phyloP scores from a whole-genome alignment of 1,140 invertebrate genomes.

The Spodoptera litura region DNA sequence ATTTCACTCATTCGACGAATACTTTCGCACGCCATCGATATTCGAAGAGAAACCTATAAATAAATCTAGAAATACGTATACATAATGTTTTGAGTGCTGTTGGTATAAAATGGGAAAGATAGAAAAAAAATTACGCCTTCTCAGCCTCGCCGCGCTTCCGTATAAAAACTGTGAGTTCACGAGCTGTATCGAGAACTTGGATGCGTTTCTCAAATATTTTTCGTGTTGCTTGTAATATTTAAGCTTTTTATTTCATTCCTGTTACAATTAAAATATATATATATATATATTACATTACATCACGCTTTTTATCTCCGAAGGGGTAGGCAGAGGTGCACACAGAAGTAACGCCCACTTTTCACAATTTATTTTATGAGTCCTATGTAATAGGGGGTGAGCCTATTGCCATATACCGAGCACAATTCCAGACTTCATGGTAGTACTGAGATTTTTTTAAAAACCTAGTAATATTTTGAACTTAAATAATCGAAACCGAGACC shows the following conservation, averaged over 20 bases:
- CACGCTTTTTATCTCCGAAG: too few species aligned
- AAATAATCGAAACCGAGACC: too few species aligned
- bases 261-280: background rate
- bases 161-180: conserved; percentile 37
- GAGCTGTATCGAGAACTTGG: conserved; percentile 24
- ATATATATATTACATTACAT: too few species aligned
- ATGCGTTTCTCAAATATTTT: conserved; percentile 15
- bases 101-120: background rate
- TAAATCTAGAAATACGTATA: conserved; percentile 33
- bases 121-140: conserved; percentile 3
- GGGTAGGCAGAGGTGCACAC: too few species aligned
- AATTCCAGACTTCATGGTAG: too few species aligned
- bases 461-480: too few species aligned
- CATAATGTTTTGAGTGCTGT: conserved; percentile 38
- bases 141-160: background rate
- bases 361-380: too few species aligned
- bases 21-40: conserved; percentile 26
- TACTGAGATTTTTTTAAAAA: too few species aligned
- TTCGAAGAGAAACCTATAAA: conserved; percentile 11
- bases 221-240: background rate
- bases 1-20: background rate
- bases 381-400: too few species aligned
- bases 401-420: too few species aligned
- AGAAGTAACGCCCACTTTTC: too few species aligned
- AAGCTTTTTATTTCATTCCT: too few species aligned